Conservation (phyloP, 1,140 invertebrate genomes). For the Rhopalosiphum maidis region DNA sequence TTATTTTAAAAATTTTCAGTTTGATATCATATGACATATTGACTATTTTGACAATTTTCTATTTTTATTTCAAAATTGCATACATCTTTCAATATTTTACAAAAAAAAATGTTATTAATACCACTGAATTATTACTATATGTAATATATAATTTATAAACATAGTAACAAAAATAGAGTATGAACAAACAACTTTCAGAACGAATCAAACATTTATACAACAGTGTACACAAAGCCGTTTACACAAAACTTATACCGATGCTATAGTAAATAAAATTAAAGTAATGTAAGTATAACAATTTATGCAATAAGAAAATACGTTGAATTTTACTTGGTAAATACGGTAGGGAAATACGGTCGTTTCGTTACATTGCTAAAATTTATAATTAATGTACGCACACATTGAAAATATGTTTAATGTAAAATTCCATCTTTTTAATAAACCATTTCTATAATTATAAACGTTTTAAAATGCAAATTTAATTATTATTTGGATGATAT, state of each 20-base stretch:
- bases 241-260: conserved; percentile 33
- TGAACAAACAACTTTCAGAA: conserved; percentile 11
- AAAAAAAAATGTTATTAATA: background rate
- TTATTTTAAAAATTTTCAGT: background rate
- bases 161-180: conserved; percentile 29
- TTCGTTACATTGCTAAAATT: background rate
- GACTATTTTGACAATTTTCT: background rate
- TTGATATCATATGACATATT: background rate
- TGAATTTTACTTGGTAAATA: conserved; percentile 13
- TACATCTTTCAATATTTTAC: too few relatives aligned
- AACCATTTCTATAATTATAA: background rate
- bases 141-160: conserved; percentile 19
- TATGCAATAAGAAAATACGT: conserved; percentile 44
- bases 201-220: conserved; percentile 26
- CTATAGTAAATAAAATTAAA: conserved; percentile 32
- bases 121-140: background rate
- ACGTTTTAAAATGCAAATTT: background rate
- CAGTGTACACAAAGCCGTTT: conserved; percentile 36
- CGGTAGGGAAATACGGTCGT: background rate
- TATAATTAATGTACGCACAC: background rate
- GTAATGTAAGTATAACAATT: conserved; percentile 37
- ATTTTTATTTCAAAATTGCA: background rate
- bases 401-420: conserved; percentile 18
- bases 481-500: background rate
- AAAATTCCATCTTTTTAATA: conserved; percentile 1